These are phyloP conservation scores for Nycteola revayana DNA, from an alignment of 2,888 invertebrate species.

Conservation along the genomic window DNA sequence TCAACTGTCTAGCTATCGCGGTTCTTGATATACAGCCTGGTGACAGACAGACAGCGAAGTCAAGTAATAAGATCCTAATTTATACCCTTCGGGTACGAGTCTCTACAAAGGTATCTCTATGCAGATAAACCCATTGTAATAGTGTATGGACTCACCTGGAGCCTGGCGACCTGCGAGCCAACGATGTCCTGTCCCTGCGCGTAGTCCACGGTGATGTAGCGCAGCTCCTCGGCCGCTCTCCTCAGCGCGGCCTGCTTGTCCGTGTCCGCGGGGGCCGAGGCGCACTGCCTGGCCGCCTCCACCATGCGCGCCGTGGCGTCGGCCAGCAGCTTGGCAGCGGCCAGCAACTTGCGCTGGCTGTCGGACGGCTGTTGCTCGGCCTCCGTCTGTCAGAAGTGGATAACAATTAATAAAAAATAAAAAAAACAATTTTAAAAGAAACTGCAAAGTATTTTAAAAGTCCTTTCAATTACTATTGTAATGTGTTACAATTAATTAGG, in stretches of 20 bases:
- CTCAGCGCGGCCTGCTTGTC: constrained; percentile 92
- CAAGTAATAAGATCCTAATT: no score
- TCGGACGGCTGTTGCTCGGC: constrained; percentile 94
- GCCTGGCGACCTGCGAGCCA: constrained; percentile 82
- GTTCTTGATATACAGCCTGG: no score
- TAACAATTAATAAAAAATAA: no score
- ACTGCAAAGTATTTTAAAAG: no score
- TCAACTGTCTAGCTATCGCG: no score
- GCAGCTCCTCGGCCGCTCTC: constrained; percentile 95
- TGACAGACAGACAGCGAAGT: no score
- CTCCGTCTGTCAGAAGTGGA: constrained; percentile 80
- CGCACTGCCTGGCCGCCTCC: constrained; percentile 96
- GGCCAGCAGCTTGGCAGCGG: constrained; percentile 96
- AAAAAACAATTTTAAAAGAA: no score
- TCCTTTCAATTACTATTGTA: no score
- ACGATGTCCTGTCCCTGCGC: constrained; percentile 87
- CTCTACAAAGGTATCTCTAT: no score
- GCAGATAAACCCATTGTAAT: no score
- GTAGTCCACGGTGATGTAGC: constrained; percentile 94
- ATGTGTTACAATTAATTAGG: no score
- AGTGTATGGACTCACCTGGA: constrained; percentile 66
- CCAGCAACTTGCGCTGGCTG: constrained; percentile 92
- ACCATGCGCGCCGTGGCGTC: constrained; percentile 99
- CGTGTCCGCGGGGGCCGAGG: constrained; percentile 89
- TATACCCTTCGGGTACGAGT: no score